Percentiles rank a stretch among this genome's conserved stretches.
Evolutionary conservation across 1,140 invertebrate genomes (phyloP).

Genomic region (Listronotus bonariensis): DNA sequence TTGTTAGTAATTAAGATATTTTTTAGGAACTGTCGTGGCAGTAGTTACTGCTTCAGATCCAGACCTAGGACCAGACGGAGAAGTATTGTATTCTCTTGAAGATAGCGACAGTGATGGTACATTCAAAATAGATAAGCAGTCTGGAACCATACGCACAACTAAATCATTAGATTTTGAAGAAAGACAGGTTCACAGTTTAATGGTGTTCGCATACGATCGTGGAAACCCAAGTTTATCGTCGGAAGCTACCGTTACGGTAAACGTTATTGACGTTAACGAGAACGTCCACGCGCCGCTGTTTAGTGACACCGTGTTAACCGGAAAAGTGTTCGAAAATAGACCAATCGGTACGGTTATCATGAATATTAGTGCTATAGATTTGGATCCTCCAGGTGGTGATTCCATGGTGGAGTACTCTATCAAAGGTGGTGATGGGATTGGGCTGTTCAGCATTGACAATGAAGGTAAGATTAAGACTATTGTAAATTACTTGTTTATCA

Average conservation of each 20-base stretch:
- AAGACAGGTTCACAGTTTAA: constrained; percentile 82
- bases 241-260: constrained; percentile 78
- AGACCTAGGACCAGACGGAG: constrained; percentile 80
- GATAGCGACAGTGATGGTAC: constrained; percentile 66
- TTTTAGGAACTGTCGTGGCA: constrained; percentile 71
- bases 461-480: constrained; percentile 69
- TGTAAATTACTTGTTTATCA: background rate
- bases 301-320: constrained; percentile 75
- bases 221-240: constrained; percentile 74
- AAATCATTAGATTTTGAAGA: constrained; percentile 84
- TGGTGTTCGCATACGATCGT: constrained; percentile 79
- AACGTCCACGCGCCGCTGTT: constrained; percentile 85
- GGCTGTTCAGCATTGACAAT: constrained; percentile 88
- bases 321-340: constrained; percentile 75
- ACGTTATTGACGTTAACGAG: constrained; percentile 93
- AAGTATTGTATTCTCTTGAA: constrained; percentile 74
- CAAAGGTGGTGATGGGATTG: constrained; percentile 85
- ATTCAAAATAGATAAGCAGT: constrained; percentile 78
- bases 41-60: constrained; percentile 85
- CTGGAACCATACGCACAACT: constrained; percentile 81
- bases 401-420: constrained; percentile 85
- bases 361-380: constrained; percentile 75
- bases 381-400: constrained; percentile 77
- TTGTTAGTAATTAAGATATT: too few relatives aligned
- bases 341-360: constrained; percentile 75